Evolutionary conservation across 2,113 vertebrate genomes (phyloP), one percentile per base, ranked within the genome.

Genomic region (Todiramphus saurophagus): DNA sequence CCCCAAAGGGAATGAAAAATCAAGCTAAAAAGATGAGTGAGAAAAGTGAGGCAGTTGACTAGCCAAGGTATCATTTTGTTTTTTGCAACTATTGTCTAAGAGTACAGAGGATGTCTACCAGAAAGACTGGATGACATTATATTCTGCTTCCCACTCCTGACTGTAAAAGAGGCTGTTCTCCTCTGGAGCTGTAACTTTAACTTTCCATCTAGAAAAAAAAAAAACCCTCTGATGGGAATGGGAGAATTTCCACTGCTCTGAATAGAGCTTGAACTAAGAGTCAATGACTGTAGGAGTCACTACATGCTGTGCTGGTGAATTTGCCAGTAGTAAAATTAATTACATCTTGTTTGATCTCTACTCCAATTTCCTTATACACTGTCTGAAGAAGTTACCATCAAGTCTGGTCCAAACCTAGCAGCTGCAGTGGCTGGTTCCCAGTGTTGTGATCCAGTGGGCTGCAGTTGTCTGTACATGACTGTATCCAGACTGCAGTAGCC

Each of bases 361-460:
- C 73, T 86, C 80, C 87, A 60, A 81, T 90, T 90, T 92, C 51
- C 72, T 75, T 81, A 28, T 24, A 41, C 6, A 5, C 28, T 72
- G 33, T 67, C 73, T 94, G 83, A 93, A 93, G 90, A 93, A 90
- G 86, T 81, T 77, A 82, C 80, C n/a, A 60, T 89, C 60, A 87
- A 60, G 72, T 56, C 14, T 60, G 27, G 48, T 78, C 91, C 95
- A 94, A 83, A 75, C 37, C 43, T 48, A 94, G 66, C 93, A 95
- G 86, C 89, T 94, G 91, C 76, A 87, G 80, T 72, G 80, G 56
- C 86, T 96, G 80, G 39, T 31, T 95, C 77, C 67, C 87, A 72
- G 16, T 13, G 20, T 51, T 89, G 56, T 3, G 2, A 76, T 89
- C 63, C 69, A 60, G 28, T 27, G 30, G 64, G 63, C 69, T 94